Conservation (phyloP, 2,888 invertebrate species). For the Sipha maydis region DNA sequence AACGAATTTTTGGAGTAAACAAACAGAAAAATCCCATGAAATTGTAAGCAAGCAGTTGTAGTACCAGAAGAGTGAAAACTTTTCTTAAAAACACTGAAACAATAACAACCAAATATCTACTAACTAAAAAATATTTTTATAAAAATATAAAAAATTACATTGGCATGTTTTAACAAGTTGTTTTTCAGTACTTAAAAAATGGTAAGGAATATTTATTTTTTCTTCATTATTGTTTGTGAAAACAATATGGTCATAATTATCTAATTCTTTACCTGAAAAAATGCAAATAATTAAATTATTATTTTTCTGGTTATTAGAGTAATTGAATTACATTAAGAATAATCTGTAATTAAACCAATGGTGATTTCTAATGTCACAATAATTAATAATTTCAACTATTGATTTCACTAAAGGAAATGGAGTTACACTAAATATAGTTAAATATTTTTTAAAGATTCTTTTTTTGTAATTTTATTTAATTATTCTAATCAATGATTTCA, state of each 20-base stretch:
- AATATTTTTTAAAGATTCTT: too few relatives aligned
- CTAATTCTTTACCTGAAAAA: conserved; percentile 4
- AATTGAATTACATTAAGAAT: neutral
- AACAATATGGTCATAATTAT: conserved; percentile 5
- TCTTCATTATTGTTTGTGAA: conserved; percentile 24
- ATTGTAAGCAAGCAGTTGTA: conserved; percentile 45
- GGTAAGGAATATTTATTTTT: conserved; percentile 29
- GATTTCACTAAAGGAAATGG: too few relatives aligned
- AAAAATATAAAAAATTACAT: conserved; percentile 14
- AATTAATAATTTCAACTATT: too few relatives aligned
- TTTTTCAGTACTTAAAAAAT: conserved; percentile 31
- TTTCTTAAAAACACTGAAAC: conserved; percentile 53
- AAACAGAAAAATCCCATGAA: conserved; percentile 58
- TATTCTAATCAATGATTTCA: too few relatives aligned
- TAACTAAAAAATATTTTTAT: neutral
- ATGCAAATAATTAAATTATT: neutral
- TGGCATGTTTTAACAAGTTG: conserved; percentile 29
- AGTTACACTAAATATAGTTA: too few relatives aligned
- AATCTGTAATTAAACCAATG: too few relatives aligned
- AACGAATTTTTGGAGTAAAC: conserved; percentile 57
- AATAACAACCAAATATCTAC: neutral
- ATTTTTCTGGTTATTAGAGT: too few relatives aligned
- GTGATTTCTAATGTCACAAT: too few relatives aligned
- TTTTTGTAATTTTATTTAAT: too few relatives aligned
- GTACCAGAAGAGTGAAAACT: conserved; percentile 41